Percentiles rank a stretch among this genome's conserved stretches.
These are phyloP conservation scores for Brachionus asplanchnoidis DNA, from an alignment of 1,140 invertebrate genomes.

Conservation along the genomic window DNA sequence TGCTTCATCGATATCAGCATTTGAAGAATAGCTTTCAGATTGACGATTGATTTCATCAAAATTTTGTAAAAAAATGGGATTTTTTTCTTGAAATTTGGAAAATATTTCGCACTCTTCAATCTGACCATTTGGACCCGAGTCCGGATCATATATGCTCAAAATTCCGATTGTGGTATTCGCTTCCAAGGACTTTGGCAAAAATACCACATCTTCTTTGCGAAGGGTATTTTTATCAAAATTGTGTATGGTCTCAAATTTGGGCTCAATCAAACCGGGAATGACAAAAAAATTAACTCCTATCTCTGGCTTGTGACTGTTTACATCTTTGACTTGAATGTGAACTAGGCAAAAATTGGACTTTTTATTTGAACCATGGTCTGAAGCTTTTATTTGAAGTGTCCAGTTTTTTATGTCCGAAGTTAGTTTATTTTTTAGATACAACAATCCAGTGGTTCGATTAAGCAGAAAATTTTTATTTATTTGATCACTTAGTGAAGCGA, in stretches of 20 bases:
- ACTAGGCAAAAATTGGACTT: conserved; percentile 14
- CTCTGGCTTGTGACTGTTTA: neutral
- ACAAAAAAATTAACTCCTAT: conserved; percentile 22
- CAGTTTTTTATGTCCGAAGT: neutral
- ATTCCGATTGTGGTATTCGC: conserved; percentile 27
- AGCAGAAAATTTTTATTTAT: neutral
- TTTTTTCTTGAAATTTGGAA: neutral
- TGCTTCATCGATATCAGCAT: neutral
- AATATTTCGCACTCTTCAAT: neutral
- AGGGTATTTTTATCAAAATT: neutral
- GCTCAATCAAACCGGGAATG: conserved; percentile 15
- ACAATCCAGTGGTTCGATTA: neutral
- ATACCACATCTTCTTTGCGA: neutral
- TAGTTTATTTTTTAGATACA: neutral
- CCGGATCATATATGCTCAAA: neutral
- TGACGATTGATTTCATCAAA: neutral
- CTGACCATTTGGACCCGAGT: neutral
- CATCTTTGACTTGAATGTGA: neutral
- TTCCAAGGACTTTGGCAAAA: neutral
- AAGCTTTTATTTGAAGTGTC: conserved; percentile 1
- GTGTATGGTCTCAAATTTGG: neutral
- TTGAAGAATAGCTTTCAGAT: neutral
- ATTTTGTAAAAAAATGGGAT: neutral
- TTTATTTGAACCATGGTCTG: neutral
- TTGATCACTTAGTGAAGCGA: neutral